Percentiles rank a stretch among this genome's conserved stretches.
Conservation (phyloP, 92 coral and sea anemone species). For the Bergia sp. region DNA sequence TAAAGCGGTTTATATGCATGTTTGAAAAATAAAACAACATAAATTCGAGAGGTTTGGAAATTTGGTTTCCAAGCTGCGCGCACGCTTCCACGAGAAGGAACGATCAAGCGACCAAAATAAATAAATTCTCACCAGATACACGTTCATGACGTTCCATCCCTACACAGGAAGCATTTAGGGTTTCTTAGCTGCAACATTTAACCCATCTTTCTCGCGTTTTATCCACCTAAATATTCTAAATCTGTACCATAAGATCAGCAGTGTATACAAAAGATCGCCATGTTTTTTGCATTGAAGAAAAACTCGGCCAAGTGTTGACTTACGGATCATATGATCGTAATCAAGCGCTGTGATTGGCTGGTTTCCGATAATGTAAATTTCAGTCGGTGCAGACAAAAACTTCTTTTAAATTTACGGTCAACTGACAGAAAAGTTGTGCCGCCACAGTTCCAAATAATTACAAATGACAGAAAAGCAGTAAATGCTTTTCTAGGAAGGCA, state of each 20-base stretch:
- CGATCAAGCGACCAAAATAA: conserved; percentile 20
- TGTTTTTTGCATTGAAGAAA: conserved; percentile 58
- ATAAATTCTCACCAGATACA: conserved; percentile 59
- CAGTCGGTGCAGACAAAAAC: conserved; percentile 1
- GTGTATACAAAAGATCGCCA: conserved; percentile 57
- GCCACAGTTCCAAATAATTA: conserved; percentile 21
- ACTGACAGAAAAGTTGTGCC: conserved; percentile 11
- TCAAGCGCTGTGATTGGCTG: conserved; percentile 58
- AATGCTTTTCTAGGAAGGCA: conserved; percentile 11
- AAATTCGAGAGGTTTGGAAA: neutral
- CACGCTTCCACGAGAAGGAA: conserved; percentile 46
- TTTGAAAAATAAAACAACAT: conserved; percentile 42
- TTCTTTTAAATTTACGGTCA: neutral
- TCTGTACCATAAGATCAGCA: conserved; percentile 47
- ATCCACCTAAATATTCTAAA: conserved; percentile 44
- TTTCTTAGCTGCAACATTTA: conserved; percentile 49
- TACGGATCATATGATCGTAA: conserved; percentile 65
- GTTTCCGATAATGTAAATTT: conserved; percentile 22
- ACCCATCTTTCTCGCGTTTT: conserved; percentile 54
- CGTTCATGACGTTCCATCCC: conserved; percentile 76
- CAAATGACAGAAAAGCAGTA: conserved; percentile 28
- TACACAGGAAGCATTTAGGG: conserved; percentile 48
- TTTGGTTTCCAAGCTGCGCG: conserved; percentile 44
- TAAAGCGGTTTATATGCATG: conserved; percentile 18
- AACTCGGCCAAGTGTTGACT: conserved; percentile 59